phyloP scores from a whole-genome alignment of 2,113 vertebrate species.

The Calidris pygmaea region DNA sequence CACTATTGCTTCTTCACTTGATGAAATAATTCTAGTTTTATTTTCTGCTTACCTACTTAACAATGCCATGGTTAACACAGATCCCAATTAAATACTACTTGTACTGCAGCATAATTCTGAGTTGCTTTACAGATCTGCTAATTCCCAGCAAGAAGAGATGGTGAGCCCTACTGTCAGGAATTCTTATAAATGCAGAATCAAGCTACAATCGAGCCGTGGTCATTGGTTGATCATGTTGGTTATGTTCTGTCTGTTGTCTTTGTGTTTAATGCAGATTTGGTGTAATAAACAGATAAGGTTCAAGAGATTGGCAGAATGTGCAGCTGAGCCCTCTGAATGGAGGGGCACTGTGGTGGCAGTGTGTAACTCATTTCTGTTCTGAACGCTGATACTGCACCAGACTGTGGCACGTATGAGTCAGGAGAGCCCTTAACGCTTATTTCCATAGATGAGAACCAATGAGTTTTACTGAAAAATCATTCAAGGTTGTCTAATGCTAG shows the following conservation, averaged over 20 bases:
- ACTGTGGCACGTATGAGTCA: neutral
- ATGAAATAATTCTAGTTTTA: neutral
- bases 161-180: neutral
- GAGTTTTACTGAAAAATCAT: neutral
- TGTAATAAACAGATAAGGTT: neutral
- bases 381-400: accelerated
- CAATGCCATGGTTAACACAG: neutral
- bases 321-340: neutral
- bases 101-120: neutral
- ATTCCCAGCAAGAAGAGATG: neutral
- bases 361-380: neutral
- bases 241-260: neutral
- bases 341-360: neutral
- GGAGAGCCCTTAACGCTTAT: neutral
- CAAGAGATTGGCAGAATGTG: neutral
- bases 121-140: neutral
- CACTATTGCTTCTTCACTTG: neutral
- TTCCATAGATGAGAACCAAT: neutral
- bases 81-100: neutral
- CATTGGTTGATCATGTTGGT: neutral
- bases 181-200: neutral
- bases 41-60: neutral
- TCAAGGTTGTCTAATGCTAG: neutral
- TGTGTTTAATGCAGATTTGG: neutral
- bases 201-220: neutral